Conservation (phyloP, 2,888 invertebrate species). For the Argyresthia goedartella region DNA sequence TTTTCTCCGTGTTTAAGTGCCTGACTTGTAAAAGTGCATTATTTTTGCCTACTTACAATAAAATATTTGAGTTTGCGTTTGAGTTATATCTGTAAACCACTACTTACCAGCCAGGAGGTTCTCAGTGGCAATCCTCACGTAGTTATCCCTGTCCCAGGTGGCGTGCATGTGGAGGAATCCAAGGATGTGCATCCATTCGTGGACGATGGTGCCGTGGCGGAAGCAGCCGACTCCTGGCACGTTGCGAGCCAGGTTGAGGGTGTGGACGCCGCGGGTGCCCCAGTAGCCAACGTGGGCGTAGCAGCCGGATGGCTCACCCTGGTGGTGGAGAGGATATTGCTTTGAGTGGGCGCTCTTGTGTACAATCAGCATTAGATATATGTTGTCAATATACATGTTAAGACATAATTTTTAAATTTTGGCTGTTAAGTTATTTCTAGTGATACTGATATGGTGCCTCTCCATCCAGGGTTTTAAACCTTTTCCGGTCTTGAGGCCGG, state of each 20-base stretch:
- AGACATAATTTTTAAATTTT: too few species aligned
- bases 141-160: constrained; percentile 47
- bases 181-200: constrained; percentile 76
- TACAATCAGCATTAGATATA: too few species aligned
- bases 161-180: constrained; percentile 64
- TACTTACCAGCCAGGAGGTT: constrained; percentile 73
- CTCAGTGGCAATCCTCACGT: constrained; percentile 77
- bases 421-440: too few species aligned
- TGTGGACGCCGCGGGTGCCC: constrained; percentile 47
- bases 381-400: too few species aligned
- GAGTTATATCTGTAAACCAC: too few species aligned
- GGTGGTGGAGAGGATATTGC: background rate
- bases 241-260: constrained; percentile 61
- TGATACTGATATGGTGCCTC: too few species aligned
- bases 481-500: too few species aligned
- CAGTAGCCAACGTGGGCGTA: constrained; percentile 56
- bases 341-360: background rate
- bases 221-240: constrained; percentile 67
- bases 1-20: too few species aligned
- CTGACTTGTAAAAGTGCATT: too few species aligned
- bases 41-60: too few species aligned
- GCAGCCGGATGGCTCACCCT: constrained; percentile 45
- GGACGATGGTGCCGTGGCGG: constrained; percentile 77
- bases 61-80: too few species aligned
- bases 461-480: too few species aligned